Conservation (phyloP, 2,113 vertebrate species). For the Sebastes schlegelii region DNA sequence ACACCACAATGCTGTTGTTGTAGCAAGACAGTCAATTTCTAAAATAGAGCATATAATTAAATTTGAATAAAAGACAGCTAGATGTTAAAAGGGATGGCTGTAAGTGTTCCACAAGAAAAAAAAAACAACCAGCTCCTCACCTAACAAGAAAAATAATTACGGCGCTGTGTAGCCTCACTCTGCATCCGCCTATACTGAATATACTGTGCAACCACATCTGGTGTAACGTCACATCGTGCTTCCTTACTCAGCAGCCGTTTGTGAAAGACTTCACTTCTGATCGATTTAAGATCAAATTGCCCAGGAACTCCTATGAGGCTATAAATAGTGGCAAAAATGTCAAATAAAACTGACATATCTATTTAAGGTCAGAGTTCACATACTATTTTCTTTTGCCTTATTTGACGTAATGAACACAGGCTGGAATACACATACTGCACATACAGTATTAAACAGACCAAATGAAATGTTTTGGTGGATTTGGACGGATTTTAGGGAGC, state of each 20-base stretch:
- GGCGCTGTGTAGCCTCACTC: not conserved
- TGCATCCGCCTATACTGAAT: not conserved
- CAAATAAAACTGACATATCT: slow-evolving; percentile 15
- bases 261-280: slow-evolving; percentile 22
- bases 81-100: not conserved
- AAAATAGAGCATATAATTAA: slow-evolving; percentile 37
- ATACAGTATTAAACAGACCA: not conserved
- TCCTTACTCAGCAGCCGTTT: slow-evolving; percentile 28
- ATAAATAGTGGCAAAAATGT: slow-evolving; percentile 21
- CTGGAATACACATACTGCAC: not conserved
- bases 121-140: not conserved
- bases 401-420: not conserved
- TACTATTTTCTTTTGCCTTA: not conserved
- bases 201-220: not conserved
- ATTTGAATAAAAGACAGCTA: slow-evolving; percentile 10
- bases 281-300: slow-evolving; percentile 26
- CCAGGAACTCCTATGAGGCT: slow-evolving; percentile 5
- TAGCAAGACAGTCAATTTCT: not conserved
- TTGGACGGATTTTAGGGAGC: not conserved
- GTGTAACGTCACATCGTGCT: slow-evolving; percentile 7
- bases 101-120: not conserved
- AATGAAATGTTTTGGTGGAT: not conserved
- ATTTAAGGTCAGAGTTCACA: slow-evolving; percentile 29
- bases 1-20: slow-evolving; percentile 26
- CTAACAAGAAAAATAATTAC: not conserved